A percentile compares a stretch with the other conserved stretches of the same genome.
phyloP scores from a whole-genome alignment of 2,888 invertebrate genomes.

The Schizotus pectinicornis region DNA sequence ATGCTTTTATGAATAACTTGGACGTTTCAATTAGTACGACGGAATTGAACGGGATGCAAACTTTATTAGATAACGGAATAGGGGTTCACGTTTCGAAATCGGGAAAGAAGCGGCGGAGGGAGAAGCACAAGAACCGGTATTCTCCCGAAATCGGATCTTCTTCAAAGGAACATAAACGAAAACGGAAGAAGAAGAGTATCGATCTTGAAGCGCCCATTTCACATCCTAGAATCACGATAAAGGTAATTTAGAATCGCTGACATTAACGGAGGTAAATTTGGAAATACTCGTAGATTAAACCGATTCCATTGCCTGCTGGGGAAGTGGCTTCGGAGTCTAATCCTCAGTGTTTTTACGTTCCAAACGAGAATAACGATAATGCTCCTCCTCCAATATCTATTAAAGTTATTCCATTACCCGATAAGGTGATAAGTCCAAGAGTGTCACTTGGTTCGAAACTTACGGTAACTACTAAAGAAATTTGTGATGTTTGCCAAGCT shows the following conservation, averaged over 20 bases:
- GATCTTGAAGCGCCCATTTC: constrained; percentile 66
- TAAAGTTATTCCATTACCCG: constrained; percentile 18
- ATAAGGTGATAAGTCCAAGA: constrained; percentile 34
- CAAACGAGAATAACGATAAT: constrained; percentile 68
- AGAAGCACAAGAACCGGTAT: constrained; percentile 78
- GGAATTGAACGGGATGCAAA: constrained; percentile 40
- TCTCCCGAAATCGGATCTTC: constrained; percentile 73
- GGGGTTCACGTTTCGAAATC: constrained; percentile 58
- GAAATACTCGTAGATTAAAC: constrained; percentile 69
- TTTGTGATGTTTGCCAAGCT: constrained; percentile 72
- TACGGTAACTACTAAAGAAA: constrained; percentile 52
- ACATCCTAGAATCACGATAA: constrained; percentile 81
- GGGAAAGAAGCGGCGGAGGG: constrained; percentile 73
- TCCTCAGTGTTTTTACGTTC: constrained; percentile 80
- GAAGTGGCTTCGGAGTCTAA: constrained; percentile 67
- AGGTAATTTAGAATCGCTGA: too few relatives aligned
- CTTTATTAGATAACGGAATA: constrained; percentile 32
- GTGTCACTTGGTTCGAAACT: constrained; percentile 4
- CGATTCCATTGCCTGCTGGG: constrained; percentile 80
- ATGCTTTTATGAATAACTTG: background rate
- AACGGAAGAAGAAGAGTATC: constrained; percentile 79
- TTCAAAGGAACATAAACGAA: constrained; percentile 79
- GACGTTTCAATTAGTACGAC: constrained; percentile 30
- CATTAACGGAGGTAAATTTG: background rate
- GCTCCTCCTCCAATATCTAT: constrained; percentile 45